Conservation (phyloP, 2,113 vertebrate species). For the Coregonus clupeaformis region DNA sequence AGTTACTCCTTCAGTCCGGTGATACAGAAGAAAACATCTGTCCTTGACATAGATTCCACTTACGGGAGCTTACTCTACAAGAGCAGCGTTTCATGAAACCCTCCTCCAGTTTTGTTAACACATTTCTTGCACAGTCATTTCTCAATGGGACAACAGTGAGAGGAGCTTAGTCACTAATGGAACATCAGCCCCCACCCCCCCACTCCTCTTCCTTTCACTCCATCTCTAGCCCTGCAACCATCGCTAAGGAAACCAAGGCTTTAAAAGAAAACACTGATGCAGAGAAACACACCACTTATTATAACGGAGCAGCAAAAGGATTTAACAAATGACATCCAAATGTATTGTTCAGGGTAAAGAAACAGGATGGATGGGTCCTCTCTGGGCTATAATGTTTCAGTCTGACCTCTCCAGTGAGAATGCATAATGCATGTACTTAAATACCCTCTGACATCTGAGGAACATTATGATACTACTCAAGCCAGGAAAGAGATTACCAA, state of each 20-base stretch:
- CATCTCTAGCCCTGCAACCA: conserved; percentile 10
- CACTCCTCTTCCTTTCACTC: neutral
- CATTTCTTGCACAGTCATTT: neutral
- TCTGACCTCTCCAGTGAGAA: conserved; percentile 2
- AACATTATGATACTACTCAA: conserved; percentile 1
- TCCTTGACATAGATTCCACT: neutral
- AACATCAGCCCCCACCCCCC: neutral
- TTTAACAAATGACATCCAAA: conserved; percentile 36
- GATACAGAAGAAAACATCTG: too few species aligned
- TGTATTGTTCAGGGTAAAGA: conserved; percentile 27
- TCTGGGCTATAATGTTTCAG: conserved; percentile 9
- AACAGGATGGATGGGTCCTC: conserved; percentile 20
- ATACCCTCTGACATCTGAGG: too few species aligned
- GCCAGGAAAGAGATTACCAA: neutral
- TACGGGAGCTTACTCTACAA: too few species aligned
- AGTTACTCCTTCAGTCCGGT: too few species aligned
- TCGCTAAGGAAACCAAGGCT: conserved; percentile 9
- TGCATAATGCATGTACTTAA: neutral
- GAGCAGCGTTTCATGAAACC: too few species aligned
- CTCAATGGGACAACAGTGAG: neutral
- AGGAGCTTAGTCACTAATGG: neutral
- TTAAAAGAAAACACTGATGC: conserved; percentile 7
- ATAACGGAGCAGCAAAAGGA: conserved; percentile 32
- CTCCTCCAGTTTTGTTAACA: too few species aligned
- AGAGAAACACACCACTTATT: conserved; percentile 31